phyloP scores from a whole-genome alignment of 1,140 invertebrate species.

The Drosophila parvula region DNA sequence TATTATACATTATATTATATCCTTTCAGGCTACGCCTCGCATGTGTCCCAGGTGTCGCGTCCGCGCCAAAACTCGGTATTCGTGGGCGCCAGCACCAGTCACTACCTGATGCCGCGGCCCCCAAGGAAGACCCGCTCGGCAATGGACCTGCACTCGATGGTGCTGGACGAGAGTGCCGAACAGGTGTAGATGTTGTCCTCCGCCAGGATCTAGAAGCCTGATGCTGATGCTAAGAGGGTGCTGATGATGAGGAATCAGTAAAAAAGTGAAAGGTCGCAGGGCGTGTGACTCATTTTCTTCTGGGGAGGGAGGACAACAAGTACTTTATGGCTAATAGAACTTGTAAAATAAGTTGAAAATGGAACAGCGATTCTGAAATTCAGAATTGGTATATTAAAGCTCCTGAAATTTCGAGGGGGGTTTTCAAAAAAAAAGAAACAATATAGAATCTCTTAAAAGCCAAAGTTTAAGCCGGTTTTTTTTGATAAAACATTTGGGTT shows the following conservation, averaged over 20 bases:
- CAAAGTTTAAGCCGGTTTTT: background rate
- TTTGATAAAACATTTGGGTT: too few relatives aligned
- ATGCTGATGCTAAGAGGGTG: background rate
- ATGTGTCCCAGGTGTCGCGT: slow-evolving; percentile 71
- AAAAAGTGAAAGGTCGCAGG: background rate
- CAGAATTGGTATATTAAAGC: background rate
- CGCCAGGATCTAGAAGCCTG: background rate
- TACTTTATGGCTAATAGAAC: background rate
- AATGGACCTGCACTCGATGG: slow-evolving; percentile 91
- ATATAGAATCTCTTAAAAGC: background rate
- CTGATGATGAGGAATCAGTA: slow-evolving; percentile 5
- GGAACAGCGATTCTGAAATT: slow-evolving; percentile 2
- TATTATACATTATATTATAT: too few relatives aligned
- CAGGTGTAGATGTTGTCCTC: slow-evolving; percentile 52
- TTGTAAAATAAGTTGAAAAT: slow-evolving; percentile 16
- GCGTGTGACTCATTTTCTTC: slow-evolving; percentile 13
- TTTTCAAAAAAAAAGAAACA: background rate
- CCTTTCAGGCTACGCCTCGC: slow-evolving; percentile 66
- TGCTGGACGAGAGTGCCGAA: slow-evolving; percentile 85
- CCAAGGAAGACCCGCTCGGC: slow-evolving; percentile 92
- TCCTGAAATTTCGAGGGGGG: background rate
- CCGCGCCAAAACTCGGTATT: slow-evolving; percentile 93
- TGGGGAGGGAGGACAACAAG: background rate
- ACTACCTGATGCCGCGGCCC: slow-evolving; percentile 86
- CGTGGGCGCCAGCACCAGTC: slow-evolving; percentile 89